Percentiles rank a stretch among this genome's conserved stretches.
phyloP scores from a whole-genome alignment of 2,797 vertebrate species.

The Catharus ustulatus region DNA sequence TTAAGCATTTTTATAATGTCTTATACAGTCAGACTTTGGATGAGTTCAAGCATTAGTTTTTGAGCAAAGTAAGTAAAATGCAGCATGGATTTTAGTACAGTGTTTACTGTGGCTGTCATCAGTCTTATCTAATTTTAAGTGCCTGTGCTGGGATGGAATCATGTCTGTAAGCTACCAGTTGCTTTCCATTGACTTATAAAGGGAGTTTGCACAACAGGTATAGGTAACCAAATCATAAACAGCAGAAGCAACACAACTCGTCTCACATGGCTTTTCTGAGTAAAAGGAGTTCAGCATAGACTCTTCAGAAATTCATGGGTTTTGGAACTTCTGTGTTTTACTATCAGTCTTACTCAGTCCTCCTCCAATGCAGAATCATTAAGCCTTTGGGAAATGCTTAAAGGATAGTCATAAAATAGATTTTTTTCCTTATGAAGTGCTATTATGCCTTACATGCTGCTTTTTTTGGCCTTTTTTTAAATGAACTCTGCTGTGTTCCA shows the following conservation, averaged over 20 bases:
- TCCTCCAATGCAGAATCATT: neutral
- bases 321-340: neutral
- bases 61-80: neutral
- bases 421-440: neutral
- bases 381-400: neutral
- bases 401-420: neutral
- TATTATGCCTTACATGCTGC: neutral
- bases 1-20: neutral
- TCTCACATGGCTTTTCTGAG: neutral
- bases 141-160: neutral
- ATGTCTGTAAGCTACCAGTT: neutral
- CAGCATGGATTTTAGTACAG: neutral
- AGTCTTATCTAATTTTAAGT: neutral
- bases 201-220: neutral
- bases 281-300: neutral
- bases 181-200: neutral
- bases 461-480: neutral
- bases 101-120: neutral
- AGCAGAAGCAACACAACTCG: neutral
- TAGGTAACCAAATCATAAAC: neutral
- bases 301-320: accelerated
- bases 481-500: neutral
- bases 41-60: neutral
- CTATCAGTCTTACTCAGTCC: neutral
- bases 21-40: neutral